These are phyloP conservation scores for Amphipoea lucens DNA, from an alignment of 2,888 invertebrate species.

Conservation along the genomic window DNA sequence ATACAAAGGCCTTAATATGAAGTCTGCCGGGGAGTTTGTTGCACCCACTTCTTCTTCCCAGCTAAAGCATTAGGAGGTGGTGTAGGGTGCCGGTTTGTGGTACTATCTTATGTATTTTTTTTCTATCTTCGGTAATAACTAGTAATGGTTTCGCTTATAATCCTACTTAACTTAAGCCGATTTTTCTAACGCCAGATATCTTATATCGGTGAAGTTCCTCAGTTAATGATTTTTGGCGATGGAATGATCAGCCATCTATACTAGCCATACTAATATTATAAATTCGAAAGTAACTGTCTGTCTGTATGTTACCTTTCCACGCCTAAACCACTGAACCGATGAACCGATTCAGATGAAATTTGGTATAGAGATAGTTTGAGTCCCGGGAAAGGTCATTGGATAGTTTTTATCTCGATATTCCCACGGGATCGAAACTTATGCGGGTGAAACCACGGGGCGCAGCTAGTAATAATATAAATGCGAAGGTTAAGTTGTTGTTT, in stretches of 20 bases:
- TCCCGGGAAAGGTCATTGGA: too few species aligned
- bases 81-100: background rate
- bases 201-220: background rate
- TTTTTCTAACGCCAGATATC: background rate
- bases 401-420: too few species aligned
- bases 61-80: background rate
- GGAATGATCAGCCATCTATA: background rate
- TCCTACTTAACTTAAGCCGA: background rate
- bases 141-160: background rate
- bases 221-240: background rate
- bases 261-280: too few species aligned
- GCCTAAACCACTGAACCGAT: too few species aligned
- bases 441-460: too few species aligned
- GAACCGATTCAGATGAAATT: too few species aligned
- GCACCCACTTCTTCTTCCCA: background rate
- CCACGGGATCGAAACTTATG: too few species aligned
- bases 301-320: too few species aligned
- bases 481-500: background rate
- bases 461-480: background rate
- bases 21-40: background rate
- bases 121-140: background rate
- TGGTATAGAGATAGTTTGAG: too few species aligned
- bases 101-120: background rate
- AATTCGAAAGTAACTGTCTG: too few species aligned
- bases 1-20: background rate